These are phyloP conservation scores for Penaeus vannamei DNA, from an alignment of 1,140 invertebrate species.

Conservation along the genomic window DNA sequence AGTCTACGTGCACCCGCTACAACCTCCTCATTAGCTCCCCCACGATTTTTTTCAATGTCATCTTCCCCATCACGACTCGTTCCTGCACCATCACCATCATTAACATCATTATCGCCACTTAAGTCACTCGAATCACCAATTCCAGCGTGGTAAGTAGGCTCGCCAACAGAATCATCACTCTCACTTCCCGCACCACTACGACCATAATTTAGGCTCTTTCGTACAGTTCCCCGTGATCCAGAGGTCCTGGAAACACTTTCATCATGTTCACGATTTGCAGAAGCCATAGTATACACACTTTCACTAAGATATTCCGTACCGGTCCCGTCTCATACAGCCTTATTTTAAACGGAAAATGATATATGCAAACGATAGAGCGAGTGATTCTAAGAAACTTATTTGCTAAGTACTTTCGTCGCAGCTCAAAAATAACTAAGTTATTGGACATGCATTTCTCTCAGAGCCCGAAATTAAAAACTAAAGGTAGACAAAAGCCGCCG, in stretches of 20 bases:
- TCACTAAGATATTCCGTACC: neutral
- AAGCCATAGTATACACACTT: slow-evolving; percentile 12
- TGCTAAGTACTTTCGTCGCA: too few relatives aligned
- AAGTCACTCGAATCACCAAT: slow-evolving; percentile 6
- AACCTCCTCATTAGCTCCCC: neutral
- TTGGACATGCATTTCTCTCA: too few relatives aligned
- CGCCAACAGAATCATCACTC: slow-evolving; percentile 5
- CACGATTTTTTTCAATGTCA: slow-evolving; percentile 1
- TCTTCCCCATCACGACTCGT: neutral
- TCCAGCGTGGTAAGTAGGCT: neutral
- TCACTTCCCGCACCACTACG: neutral
- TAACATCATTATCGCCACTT: slow-evolving; percentile 12
- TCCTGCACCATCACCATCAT: slow-evolving; percentile 6
- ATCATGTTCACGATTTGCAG: neutral
- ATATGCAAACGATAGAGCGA: too few relatives aligned
- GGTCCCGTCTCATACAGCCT: neutral
- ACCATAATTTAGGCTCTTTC: neutral
- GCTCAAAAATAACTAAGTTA: too few relatives aligned
- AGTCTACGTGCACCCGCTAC: neutral
- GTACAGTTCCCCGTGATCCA: slow-evolving; percentile 10
- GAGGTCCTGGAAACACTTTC: slow-evolving; percentile 4
- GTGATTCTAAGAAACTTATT: too few relatives aligned
- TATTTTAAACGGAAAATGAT: too few relatives aligned
- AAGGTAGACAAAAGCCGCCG: neutral
- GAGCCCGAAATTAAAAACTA: too few relatives aligned